Evolutionary conservation across 1,140 invertebrate genomes (phyloP).

Genomic region (Anastrepha obliqua): DNA sequence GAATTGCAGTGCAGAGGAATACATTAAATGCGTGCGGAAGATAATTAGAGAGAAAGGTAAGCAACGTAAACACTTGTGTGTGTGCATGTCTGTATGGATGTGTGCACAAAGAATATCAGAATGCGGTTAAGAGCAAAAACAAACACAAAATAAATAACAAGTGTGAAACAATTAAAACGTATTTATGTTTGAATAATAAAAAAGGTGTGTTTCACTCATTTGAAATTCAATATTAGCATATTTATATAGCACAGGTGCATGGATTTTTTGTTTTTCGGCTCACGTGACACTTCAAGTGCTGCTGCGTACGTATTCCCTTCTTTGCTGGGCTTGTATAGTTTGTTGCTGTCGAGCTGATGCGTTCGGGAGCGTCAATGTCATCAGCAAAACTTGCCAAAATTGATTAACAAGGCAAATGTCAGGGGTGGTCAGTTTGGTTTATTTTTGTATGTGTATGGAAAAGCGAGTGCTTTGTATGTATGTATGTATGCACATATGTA

Average conservation of each 20-base stretch:
- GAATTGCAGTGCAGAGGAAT: constrained; percentile 9
- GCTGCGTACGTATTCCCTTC: too few relatives aligned
- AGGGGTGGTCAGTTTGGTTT: not conserved
- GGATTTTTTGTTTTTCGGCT: too few relatives aligned
- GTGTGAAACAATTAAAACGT: not conserved
- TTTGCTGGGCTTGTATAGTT: not conserved
- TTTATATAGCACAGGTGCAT: too few relatives aligned
- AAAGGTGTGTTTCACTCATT: not conserved
- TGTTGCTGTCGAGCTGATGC: not conserved
- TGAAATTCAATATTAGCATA: not conserved
- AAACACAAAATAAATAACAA: not conserved
- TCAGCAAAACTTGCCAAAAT: too few relatives aligned
- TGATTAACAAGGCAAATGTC: constrained; percentile 32
- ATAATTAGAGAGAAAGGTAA: not conserved
- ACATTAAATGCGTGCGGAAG: not conserved
- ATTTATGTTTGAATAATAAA: constrained; percentile 10
- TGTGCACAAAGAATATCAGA: too few relatives aligned
- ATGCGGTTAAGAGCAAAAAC: too few relatives aligned
- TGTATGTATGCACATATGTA: not conserved
- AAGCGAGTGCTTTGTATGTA: not conserved
- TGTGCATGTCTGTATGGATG: too few relatives aligned
- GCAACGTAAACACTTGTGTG: not conserved
- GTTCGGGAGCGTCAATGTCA: not conserved
- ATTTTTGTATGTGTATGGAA: not conserved
- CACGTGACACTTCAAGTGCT: too few relatives aligned